phyloP scores from a whole-genome alignment of 1,140 invertebrate genomes.

The Wiebesia pumilae region DNA sequence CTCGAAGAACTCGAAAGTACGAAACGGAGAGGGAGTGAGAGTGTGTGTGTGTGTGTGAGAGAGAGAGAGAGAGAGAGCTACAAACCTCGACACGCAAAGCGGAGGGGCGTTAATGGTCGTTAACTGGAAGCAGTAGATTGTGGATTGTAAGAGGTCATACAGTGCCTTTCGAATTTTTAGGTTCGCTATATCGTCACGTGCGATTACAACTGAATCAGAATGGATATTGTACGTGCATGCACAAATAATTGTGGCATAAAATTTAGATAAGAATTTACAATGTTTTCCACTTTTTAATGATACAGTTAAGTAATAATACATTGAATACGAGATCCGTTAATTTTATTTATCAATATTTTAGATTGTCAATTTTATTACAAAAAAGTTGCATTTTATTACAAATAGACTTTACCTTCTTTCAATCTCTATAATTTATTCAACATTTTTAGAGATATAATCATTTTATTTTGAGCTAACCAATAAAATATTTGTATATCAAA shows the following conservation, averaged over 20 bases:
- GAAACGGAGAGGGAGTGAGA: neutral
- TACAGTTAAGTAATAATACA: neutral
- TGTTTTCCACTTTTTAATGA: neutral
- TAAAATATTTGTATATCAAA: no score
- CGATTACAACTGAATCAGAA: constrained; percentile 10
- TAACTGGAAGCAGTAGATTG: constrained; percentile 45
- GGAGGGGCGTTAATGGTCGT: constrained; percentile 44
- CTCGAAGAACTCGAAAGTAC: constrained; percentile 40
- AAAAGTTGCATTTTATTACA: no score
- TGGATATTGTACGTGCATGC: neutral
- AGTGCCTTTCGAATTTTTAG: constrained; percentile 34
- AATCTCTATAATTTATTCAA: no score
- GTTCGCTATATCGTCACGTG: constrained; percentile 26
- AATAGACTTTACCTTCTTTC: no score
- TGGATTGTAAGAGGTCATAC: constrained; percentile 7
- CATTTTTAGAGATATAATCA: no score
- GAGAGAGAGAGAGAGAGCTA: constrained; percentile 3
- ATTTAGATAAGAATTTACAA: neutral
- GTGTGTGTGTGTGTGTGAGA: neutral
- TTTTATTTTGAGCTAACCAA: no score
- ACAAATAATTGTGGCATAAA: neutral
- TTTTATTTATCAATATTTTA: neutral
- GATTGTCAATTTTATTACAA: neutral
- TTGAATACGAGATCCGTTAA: no score
- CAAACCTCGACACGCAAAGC: constrained; percentile 34